A percentile compares a stretch with the other conserved stretches of the same genome.
Evolutionary conservation across 2,113 vertebrate genomes (phyloP).

Genomic region (Sminthopsis crassicaudata): DNA sequence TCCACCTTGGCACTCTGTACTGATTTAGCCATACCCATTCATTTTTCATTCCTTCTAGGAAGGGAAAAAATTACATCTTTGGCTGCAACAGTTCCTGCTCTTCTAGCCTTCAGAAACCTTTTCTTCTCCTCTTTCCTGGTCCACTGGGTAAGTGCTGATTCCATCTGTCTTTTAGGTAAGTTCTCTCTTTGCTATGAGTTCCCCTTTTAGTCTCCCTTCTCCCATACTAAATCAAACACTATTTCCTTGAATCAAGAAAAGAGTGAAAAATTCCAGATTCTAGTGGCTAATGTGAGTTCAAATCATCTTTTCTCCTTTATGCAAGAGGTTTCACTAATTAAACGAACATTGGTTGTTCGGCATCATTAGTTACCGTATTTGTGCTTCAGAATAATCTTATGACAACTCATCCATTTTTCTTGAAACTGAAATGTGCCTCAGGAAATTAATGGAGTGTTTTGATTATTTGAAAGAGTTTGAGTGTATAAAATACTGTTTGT

Average conservation of each 20-base stretch:
- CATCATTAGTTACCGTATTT: neutral
- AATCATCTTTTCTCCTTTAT: neutral
- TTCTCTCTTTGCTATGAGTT: neutral
- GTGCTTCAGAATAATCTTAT: neutral
- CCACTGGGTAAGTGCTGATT: neutral
- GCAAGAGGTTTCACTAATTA: neutral
- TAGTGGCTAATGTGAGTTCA: neutral
- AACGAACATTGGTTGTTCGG: neutral
- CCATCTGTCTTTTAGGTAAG: neutral
- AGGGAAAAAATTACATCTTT: too few relatives aligned
- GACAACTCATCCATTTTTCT: neutral
- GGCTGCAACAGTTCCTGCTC: too few relatives aligned
- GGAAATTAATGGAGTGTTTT: neutral
- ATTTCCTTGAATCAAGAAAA: neutral
- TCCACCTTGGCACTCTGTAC: too few relatives aligned
- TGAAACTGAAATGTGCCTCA: neutral
- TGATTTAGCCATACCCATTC: too few relatives aligned
- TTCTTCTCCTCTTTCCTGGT: neutral
- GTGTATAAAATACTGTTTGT: neutral
- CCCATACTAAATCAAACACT: neutral
- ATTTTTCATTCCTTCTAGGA: too few relatives aligned
- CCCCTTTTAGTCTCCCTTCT: neutral
- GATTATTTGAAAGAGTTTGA: neutral
- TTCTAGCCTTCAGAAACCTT: neutral
- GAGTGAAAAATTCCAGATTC: neutral